Base-by-base conservation (phyloP, 2,113 vertebrate genomes). In the Grammomys dolichurus region DNA sequence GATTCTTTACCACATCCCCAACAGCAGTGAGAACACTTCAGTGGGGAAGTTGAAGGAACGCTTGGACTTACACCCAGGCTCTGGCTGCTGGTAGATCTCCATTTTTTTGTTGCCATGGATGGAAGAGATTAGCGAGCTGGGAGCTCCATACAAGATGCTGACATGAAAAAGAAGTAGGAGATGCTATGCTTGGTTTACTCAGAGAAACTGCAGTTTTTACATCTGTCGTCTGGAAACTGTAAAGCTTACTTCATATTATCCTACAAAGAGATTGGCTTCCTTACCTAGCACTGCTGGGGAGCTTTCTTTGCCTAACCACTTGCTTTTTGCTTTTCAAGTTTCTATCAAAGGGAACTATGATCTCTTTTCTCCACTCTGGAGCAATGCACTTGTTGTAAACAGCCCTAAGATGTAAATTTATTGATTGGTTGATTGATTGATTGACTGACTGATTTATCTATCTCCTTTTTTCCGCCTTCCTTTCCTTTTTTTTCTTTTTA, bases 321-420 rank as follows among this genome's bases (percentile, higher is more conserved):
- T 91, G 94, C 90, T 93, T 95, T 89, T 88, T 69, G 65, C 67
- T 11, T 48, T 75, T 58, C 97, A 95, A 97, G 81, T 86, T 95
- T 60, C n/a, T 95, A 77, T 95, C 65, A 89, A 93, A 96, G 91
- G 85, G 60, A 97, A 91, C 24, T 69, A 95, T 84, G 85, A 97
- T 98, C 51, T 93, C 77, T 96, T 91, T 89, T 93, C 9, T 95
- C 85, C 85, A 95, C 43, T 84, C 93, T 70, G 2, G 73, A 97
- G 31, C 90, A 89, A 95, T 94, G 33, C 7, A 3, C 90, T 97
- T 97, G 60, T 94, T 97, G 60, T 95, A 82, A 92, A 87, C 80
- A 78, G 85, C 87, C 33, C 81, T 97, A 88, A 94, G 24, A 77
- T 69, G 81, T 43, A 40, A 73, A 33, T 97, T 75, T 84, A 93